Evolutionary conservation across 2,888 invertebrate genomes (phyloP), one percentile per base, ranked within the genome.

Genomic region (Cyclophora punctaria): DNA sequence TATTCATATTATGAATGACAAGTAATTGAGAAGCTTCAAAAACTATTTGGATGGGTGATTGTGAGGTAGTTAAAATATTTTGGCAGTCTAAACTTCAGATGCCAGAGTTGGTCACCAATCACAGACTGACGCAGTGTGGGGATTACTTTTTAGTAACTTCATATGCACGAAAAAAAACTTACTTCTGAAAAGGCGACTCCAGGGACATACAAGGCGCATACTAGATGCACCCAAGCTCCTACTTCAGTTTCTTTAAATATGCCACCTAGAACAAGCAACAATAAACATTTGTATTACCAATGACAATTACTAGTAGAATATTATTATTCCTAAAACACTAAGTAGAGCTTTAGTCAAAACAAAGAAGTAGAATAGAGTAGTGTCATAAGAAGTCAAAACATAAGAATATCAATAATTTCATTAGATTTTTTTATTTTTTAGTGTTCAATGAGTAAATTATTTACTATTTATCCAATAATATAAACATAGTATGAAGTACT

Each of bases 141-240:
- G 7, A 7, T 41, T 41, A n/a, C 41, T 41, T 20, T 20, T 20
- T 41, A n/a, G 7, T 41, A 2, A 3, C 7, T 41, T 3, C 41
- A 41, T 6, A 41, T 3, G n/a, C 41, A 5, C 7, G 3, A 7
- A 3, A 5, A 44, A 46, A 37, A 45, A 48, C 49, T 58, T 69
- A 95, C 96, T 90, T 99, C 98, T 46, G 97, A 97, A 83, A 99
- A 98, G 20, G 98, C 97, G 37, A 99, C 97, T 7, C 98, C 98
- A 7, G 98, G 98, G 5, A 98, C 96, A 83, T 99, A 99, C 4
- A 99, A 90, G 0, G 99, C 98, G 86, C 99, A 99, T 3, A 99
- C 95, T 48, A 99, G 87, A 84, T 99, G 99, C 2, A 99, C 98
- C 99, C 99, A 99, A 79, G 96, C 96, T 4, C 98, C 98, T 47